phyloP scores from a whole-genome alignment of 2,797 vertebrate species.

The Pangasius krempfi region DNA sequence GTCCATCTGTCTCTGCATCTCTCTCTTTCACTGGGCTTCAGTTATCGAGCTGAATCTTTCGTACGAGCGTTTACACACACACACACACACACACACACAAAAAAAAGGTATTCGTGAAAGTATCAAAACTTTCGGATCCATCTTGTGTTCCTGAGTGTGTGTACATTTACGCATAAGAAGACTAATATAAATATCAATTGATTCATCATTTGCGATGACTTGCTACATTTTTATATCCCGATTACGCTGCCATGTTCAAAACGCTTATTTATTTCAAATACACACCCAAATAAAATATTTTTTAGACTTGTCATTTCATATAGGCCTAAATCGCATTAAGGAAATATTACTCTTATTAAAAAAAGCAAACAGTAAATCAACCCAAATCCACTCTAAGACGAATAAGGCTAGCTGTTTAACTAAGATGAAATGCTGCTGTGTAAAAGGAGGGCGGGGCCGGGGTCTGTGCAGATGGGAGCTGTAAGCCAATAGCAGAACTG shows the following conservation, averaged over 20 bases:
- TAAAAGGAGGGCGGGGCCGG: neutral
- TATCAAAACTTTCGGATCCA: neutral
- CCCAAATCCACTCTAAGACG: no score
- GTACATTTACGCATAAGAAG: neutral
- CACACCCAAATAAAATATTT: no score
- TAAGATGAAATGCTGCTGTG: neutral
- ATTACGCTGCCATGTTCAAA: no score
- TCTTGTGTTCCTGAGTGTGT: neutral
- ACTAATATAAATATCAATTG: neutral
- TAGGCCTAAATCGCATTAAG: no score
- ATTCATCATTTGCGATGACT: no score
- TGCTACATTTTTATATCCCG: no score
- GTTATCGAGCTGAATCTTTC: neutral
- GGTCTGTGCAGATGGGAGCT: neutral
- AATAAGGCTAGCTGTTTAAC: no score
- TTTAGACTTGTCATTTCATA: no score
- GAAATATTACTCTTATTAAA: no score
- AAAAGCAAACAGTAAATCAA: no score
- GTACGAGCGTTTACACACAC: neutral
- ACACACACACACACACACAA: neutral
- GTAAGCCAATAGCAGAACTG: neutral
- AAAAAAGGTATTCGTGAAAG: neutral
- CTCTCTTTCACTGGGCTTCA: neutral
- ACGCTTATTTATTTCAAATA: no score
- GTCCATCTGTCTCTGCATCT: conserved; percentile 51